Base-by-base conservation (phyloP, 2,888 invertebrate genomes). In the Thelaira solivaga region DNA sequence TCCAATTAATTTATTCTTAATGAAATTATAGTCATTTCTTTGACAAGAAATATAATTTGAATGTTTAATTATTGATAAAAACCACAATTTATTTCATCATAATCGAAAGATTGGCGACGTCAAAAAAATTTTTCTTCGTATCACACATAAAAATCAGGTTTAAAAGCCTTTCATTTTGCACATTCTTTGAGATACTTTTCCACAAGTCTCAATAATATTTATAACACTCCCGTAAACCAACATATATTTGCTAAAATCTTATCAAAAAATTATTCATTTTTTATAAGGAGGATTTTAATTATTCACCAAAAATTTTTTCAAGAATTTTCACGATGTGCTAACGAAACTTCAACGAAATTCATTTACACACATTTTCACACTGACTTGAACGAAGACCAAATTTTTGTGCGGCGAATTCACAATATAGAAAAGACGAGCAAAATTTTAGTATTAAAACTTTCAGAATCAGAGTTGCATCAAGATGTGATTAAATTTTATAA, bases 261-360 rank as follows among this genome's bases (percentile, higher is more conserved):
- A 49, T 53, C 74, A n/a, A n/a, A n/a, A n/a, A n/a, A n/a, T 55
- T 73, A 22, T 49, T 13, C 29, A 41, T 29, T 29, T 61, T 45
- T 31, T 45, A 61, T 59, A 55, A 59, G 34, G 29, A 41, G 55
- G 43, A 36, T 69, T 74, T 69, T 45, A 78, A 74, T 78, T 78
- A 74, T 74, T 78, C 78, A 78, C 78, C 78, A 71, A 72, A 59
- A 67, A 67, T 34, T 53, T 77, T 78, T 74, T 78, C 78, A 78
- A 78, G 78, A 78, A 74, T 74, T 74, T 78, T 74, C 78, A 78
- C 78, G 78, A 78, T 78, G 78, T 74, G 78, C 74, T 78, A 78
- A 78, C 78, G 78, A 78, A 78, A 78, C 64, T 74, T 74, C 69
- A 78, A 78, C 78, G 78, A 78, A 73, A 71, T 78, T 74, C 69